Evolutionary conservation across 1,140 invertebrate species (phyloP).

Genomic region (Aphelenchoides besseyi): DNA sequence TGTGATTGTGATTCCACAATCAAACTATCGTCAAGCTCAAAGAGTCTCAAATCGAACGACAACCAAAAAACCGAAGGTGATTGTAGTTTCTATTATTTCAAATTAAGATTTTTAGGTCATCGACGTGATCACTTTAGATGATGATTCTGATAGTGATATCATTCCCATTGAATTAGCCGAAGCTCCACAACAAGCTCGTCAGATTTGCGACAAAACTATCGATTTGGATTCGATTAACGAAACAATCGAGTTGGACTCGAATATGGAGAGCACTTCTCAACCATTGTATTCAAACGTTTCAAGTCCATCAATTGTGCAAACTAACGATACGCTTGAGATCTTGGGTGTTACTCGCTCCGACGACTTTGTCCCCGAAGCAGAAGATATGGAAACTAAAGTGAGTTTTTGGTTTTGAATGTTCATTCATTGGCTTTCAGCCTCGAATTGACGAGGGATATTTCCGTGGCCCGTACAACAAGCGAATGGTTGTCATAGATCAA

Average conservation of each 20-base stretch:
- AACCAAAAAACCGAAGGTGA: too few species aligned
- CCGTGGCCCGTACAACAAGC: not conserved
- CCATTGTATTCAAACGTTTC: too few species aligned
- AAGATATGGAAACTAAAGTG: not conserved
- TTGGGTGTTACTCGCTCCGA: not conserved
- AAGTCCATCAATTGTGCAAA: too few species aligned
- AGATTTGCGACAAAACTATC: too few species aligned
- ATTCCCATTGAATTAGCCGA: too few species aligned
- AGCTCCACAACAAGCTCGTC: too few species aligned
- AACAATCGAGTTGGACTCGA: too few species aligned
- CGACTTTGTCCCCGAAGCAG: not conserved
- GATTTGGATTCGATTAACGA: too few species aligned
- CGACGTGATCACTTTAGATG: not conserved
- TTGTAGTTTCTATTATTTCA: not conserved
- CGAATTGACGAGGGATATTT: not conserved
- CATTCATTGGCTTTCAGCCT: not conserved
- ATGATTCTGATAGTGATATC: too few species aligned
- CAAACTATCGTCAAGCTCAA: too few species aligned
- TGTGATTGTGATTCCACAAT: not conserved
- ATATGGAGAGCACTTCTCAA: too few species aligned
- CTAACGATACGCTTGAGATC: not conserved
- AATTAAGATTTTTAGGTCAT: not conserved
- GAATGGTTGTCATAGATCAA: not conserved
- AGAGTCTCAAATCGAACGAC: too few species aligned
- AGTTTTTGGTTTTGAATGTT: not conserved